phyloP scores from a whole-genome alignment of 1,140 invertebrate species.

The Drosophila sucinea region DNA sequence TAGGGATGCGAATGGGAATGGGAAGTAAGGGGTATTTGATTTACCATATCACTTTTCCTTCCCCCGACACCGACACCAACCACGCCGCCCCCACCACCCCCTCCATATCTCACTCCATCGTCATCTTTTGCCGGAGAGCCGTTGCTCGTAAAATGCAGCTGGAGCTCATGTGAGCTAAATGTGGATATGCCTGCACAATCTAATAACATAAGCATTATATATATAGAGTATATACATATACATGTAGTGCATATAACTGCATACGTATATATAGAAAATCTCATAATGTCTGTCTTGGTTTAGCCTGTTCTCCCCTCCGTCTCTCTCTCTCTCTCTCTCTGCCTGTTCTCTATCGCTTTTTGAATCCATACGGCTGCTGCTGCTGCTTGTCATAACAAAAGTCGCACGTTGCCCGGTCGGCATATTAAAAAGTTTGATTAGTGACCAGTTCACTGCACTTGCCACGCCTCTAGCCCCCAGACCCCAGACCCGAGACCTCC shows the following conservation, averaged over 20 bases:
- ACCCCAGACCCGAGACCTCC: neutral
- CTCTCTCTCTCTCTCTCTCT: neutral
- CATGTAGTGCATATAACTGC: constrained; percentile 33
- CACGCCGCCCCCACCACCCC: neutral
- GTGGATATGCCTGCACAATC: constrained; percentile 43
- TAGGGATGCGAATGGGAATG: neutral
- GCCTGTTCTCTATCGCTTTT: neutral
- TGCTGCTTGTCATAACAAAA: constrained; percentile 61
- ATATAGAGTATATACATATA: constrained; percentile 13
- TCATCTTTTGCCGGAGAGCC: constrained; percentile 9
- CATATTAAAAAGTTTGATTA: constrained; percentile 81
- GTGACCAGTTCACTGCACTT: constrained; percentile 62
- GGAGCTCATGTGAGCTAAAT: constrained; percentile 55
- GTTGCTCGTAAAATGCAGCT: constrained; percentile 66
- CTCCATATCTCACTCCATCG: neutral
- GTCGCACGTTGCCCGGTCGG: constrained; percentile 69
- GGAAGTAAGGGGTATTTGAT: neutral
- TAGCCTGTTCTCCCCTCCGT: neutral
- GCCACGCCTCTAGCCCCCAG: constrained; percentile 13
- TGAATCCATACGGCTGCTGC: constrained; percentile 4
- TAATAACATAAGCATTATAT: constrained; percentile 43
- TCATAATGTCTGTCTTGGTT: constrained; percentile 34
- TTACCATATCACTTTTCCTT: neutral
- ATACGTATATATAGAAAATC: constrained; percentile 41
- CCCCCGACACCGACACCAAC: too few species aligned